Evolutionary conservation across 2,797 vertebrate species (phyloP).

Genomic region (Serranus cabrilla): DNA sequence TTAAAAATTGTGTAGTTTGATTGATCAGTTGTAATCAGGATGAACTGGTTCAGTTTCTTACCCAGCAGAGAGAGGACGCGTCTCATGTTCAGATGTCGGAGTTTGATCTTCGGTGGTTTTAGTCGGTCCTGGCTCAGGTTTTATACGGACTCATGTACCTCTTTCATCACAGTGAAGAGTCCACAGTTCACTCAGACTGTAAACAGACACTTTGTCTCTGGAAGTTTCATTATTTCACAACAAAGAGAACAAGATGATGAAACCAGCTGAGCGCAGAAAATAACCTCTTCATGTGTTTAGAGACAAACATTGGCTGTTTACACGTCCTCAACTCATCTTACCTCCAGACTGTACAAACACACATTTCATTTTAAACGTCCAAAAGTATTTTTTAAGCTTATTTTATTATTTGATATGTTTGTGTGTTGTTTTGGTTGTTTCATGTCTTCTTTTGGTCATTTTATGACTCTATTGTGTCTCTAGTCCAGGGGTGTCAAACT

Average conservation of each 20-base stretch:
- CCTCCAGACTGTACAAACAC: background rate
- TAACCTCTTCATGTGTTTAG: background rate
- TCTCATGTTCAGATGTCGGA: slow-evolving; percentile 39
- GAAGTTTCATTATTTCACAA: slow-evolving; percentile 20
- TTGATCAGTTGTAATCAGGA: background rate
- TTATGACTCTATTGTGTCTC: no score
- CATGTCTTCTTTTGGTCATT: no score
- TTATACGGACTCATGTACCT: slow-evolving; percentile 10
- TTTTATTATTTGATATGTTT: no score
- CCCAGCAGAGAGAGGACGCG: slow-evolving; percentile 33
- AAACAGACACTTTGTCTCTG: background rate
- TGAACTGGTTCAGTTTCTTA: slow-evolving; percentile 24
- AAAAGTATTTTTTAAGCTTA: no score
- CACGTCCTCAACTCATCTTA: background rate
- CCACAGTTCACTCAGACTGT: background rate
- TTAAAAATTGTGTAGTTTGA: background rate
- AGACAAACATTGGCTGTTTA: slow-evolving; percentile 12
- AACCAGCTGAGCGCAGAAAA: background rate
- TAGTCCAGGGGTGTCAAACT: no score
- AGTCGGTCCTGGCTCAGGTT: background rate
- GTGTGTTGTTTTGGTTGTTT: no score
- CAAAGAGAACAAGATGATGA: background rate
- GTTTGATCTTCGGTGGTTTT: background rate
- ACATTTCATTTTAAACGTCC: background rate
- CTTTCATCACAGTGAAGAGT: slow-evolving; percentile 7